Base-by-base conservation (phyloP, 2,113 vertebrate genomes). In the Oryzias curvinotus region DNA sequence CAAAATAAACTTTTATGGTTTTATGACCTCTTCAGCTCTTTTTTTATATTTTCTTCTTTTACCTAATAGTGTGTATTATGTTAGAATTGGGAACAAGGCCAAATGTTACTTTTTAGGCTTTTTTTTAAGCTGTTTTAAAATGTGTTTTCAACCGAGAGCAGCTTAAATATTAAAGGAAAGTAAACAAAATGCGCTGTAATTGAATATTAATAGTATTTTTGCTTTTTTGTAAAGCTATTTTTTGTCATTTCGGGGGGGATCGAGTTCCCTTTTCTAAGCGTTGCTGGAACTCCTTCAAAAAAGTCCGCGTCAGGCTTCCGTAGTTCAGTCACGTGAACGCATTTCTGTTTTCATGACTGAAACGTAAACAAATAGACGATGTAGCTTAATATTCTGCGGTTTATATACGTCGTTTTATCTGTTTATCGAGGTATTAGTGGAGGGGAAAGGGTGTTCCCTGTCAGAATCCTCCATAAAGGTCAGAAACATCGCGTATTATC, bases 241-340 rank as follows among this genome's bases (percentile, higher is more conserved):
- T 21, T 21, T 21, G 21, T 21, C 21, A 21, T 21, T 21, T 21
- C 21, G 21, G 21, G 21, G 21, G 21, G 21, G 1, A 4, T 52
- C 19, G 44, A 4, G 3, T 14, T 6, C 14, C 16, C 12, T 7
- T 21, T 25, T 60, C 43, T 4, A 14, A 52, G 7, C 14, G 23
- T 25, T 4, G 21, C 2, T 28, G 52, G 62, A 5, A 5, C 6
- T 51, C 26, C 23, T 1, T 46, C 1, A 62, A 15, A 17, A 13
- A 1, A 80, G 87, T 87, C 83, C 85, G 0, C 0, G 17, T 1
- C 41, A 48, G 45, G 91, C 85, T 90, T 89, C 90, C 90, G 90
- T 92, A 89, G 71, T 59, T 56, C 8, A 63, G 85, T 90, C 90
- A 90, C 80, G 75, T 86, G 91, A 82, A 14, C 5, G 36, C 6